Conservation (phyloP, 2,888 invertebrate genomes). For the Hirtodrosophila alboralis region DNA sequence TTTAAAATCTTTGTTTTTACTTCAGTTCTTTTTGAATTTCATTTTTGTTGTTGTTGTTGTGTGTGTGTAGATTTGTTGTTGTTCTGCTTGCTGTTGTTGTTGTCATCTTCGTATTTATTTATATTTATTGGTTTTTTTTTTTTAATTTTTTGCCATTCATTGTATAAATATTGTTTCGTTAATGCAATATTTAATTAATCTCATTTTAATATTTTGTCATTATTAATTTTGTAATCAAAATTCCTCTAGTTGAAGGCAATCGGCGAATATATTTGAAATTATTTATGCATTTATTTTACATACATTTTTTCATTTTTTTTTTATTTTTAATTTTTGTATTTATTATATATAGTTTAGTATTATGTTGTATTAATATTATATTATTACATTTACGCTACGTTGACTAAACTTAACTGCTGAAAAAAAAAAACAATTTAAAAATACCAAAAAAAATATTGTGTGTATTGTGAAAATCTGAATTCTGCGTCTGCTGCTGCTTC, state of each 20-base stretch:
- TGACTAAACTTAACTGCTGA: slow-evolving; percentile 61
- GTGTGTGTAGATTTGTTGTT: slow-evolving; percentile 63
- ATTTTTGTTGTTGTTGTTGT: slow-evolving; percentile 44
- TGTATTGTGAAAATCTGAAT: too few species aligned
- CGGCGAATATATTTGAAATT: slow-evolving; percentile 84
- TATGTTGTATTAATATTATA: slow-evolving; percentile 19
- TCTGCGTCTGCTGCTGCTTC: slow-evolving; percentile 47
- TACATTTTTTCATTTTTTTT: slow-evolving; percentile 48
- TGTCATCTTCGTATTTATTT: slow-evolving; percentile 21
- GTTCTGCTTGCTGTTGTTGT: slow-evolving; percentile 25
- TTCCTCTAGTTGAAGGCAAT: slow-evolving; percentile 85
- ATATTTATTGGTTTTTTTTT: too few species aligned
- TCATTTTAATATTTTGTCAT: slow-evolving; percentile 65
- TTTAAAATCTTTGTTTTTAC: slow-evolving; percentile 82
- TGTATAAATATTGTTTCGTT: slow-evolving; percentile 51
- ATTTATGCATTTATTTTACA: slow-evolving; percentile 82
- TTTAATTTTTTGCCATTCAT: slow-evolving; percentile 42
- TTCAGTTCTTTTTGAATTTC: slow-evolving; percentile 81
- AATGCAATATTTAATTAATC: slow-evolving; percentile 54
- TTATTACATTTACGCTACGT: slow-evolving; percentile 27
- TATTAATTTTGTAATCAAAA: slow-evolving; percentile 82
- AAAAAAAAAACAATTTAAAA: slow-evolving; percentile 55
- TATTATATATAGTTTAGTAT: slow-evolving; percentile 15
- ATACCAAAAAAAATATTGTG: too few species aligned
- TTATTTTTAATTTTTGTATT: slow-evolving; percentile 5